Base-by-base conservation (phyloP, 1,140 invertebrate species). In the Protaetia brevitarsis region DNA sequence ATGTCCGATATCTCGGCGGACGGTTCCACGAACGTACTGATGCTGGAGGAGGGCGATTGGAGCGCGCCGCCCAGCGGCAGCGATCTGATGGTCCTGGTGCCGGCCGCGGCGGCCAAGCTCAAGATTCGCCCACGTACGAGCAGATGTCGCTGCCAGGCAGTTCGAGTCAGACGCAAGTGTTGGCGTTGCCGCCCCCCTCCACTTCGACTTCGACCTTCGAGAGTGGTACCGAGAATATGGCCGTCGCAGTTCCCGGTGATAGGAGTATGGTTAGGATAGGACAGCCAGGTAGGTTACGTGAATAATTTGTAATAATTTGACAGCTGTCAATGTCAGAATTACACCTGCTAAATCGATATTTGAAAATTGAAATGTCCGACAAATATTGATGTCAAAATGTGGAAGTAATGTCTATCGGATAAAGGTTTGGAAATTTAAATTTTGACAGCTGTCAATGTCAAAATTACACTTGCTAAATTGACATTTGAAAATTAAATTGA, bases 1-100 rank as follows among this genome's bases (percentile, higher is more conserved):
- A 75, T 78, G 69, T 67, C 73, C 10, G 77, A 74, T 56, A 36
- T 70, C 6, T 61, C 61, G 26, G 45, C 59, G 10, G 67, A 71
- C 45, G 63, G 62, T 30, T 45, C 57, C n/a, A 58, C 27, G 8
- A 67, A 64, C 51, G 65, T 67, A 29, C 26, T 71, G 13, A 71
- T 71, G 70, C 59, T 71, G 16, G 67, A 65, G 34, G 70, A 71
- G 13, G 59, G n/a, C 3, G 63, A 64, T 34, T 64, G 66, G 66
- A 31, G 31, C 27, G 13, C 13, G 28, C 56, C 65, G 11, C 57
- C 51, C 58, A 30, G 51, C 45, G 28, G 66, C 27, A 70, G 61
- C 13, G 61, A 63, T 45, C 27, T 69, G n/a, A 66, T 69, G 28
- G 45, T 66, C 6, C 13, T 67, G 1, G 37, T 67, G 10, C 66